Evolutionary conservation across 1,140 invertebrate species (phyloP).

Genomic region (Nephila pilipes): DNA sequence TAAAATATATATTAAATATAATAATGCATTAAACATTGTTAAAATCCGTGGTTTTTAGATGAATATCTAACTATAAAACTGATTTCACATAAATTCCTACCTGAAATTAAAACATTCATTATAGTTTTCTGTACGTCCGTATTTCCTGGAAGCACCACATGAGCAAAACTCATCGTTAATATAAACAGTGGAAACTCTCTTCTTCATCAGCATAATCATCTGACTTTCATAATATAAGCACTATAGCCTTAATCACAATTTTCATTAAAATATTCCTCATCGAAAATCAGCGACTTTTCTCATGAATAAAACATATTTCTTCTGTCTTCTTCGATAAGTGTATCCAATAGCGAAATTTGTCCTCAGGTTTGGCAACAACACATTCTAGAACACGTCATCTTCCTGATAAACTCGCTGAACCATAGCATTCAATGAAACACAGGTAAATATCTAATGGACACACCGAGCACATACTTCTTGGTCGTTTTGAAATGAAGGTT

Average conservation of each 20-base stretch:
- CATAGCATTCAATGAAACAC: neutral
- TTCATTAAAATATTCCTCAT: neutral
- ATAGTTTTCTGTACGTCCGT: neutral
- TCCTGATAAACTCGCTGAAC: constrained; percentile 9
- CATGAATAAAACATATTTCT: neutral
- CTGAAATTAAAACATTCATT: constrained; percentile 28
- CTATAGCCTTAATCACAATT: neutral
- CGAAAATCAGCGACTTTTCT: no score
- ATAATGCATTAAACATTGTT: no score
- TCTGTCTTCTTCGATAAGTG: neutral
- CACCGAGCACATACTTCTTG: constrained; percentile 2
- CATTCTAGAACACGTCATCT: constrained; percentile 11
- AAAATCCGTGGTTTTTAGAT: no score
- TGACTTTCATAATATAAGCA: neutral
- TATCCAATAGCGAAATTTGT: neutral
- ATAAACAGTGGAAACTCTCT: neutral
- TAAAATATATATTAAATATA: no score
- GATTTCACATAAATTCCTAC: constrained; percentile 15
- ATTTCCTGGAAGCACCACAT: neutral
- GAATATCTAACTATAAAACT: no score
- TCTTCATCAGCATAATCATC: neutral
- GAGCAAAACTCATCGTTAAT: neutral
- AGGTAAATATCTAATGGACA: constrained; percentile 33
- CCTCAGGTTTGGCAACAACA: constrained; percentile 6
- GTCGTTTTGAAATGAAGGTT: constrained; percentile 9